These are phyloP conservation scores for Podilymbus podiceps DNA, from an alignment of 2,113 vertebrate genomes.

Conservation along the genomic window DNA sequence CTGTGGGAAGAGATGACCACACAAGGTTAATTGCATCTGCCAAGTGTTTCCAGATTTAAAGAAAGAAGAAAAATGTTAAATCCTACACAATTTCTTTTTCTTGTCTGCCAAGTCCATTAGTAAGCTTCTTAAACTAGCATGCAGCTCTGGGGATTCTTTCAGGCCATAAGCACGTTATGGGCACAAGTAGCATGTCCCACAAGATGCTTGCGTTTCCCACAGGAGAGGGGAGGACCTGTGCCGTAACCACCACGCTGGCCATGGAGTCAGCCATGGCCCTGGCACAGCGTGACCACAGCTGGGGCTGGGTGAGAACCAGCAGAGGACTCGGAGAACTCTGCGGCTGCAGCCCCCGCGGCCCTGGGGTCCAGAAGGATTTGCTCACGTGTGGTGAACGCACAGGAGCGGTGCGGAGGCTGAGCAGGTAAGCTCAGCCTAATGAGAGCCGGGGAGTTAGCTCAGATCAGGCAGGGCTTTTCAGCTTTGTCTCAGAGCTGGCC, in stretches of 20 bases:
- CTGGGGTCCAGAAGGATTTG: background rate
- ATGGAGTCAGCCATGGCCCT: background rate
- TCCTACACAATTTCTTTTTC: background rate
- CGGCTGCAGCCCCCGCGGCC: background rate
- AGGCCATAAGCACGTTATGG: background rate
- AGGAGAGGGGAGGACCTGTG: background rate
- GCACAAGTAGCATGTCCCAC: background rate
- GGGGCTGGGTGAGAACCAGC: background rate
- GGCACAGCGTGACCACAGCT: background rate
- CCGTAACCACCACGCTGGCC: background rate
- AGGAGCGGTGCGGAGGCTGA: background rate
- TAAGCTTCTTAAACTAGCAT: background rate
- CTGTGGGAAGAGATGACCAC: slow-evolving; percentile 7
- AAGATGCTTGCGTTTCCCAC: background rate
- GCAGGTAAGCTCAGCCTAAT: background rate
- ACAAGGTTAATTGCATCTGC: slow-evolving; percentile 39
- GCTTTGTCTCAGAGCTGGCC: background rate
- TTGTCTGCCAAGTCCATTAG: background rate
- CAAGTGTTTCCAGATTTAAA: slow-evolving; percentile 37
- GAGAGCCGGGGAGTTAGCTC: background rate
- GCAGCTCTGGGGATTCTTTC: background rate
- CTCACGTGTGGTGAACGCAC: rapidly evolving
- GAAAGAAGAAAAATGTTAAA: slow-evolving; percentile 13
- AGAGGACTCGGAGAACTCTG: background rate
- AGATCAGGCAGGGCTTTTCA: background rate